Percentiles rank a stretch among this genome's conserved stretches.
These are phyloP conservation scores for Gonioctena quinquepunctata DNA, from an alignment of 1,140 invertebrate species.

Conservation along the genomic window DNA sequence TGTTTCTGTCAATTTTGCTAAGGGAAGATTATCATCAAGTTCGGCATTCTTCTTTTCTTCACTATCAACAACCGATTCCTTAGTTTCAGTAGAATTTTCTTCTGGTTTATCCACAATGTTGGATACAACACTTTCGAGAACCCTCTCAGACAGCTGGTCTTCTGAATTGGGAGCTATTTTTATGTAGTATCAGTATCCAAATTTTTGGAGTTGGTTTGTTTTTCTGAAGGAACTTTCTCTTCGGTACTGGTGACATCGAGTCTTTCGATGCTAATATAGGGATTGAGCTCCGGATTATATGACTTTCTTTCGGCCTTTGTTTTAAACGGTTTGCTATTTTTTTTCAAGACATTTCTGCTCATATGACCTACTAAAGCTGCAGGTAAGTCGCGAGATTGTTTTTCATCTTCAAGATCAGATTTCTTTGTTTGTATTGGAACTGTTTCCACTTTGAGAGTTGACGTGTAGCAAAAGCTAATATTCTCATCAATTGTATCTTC, in stretches of 20 bases:
- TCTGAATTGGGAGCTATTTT: not conserved
- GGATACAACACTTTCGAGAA: too few relatives aligned
- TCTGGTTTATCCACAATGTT: not conserved
- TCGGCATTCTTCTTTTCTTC: not conserved
- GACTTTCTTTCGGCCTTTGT: not conserved
- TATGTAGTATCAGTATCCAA: not conserved
- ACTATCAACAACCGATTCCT: not conserved
- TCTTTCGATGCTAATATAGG: conserved; percentile 1
- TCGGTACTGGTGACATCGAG: not conserved
- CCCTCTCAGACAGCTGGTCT: too few relatives aligned
- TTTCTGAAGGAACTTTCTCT: not conserved
- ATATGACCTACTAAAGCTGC: not conserved
- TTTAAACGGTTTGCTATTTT: not conserved
- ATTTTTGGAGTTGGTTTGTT: not conserved
- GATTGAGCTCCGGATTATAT: not conserved
- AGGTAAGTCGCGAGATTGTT: not conserved
- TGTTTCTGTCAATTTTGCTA: not conserved
- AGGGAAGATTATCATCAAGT: not conserved
- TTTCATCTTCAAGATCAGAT: not conserved
- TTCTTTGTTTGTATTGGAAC: not conserved
- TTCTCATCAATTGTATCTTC: not conserved
- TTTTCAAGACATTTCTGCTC: not conserved
- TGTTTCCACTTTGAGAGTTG: not conserved
- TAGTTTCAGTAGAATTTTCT: not conserved
- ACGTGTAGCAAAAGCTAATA: not conserved